A percentile compares a stretch with the other conserved stretches of the same genome.
These are phyloP conservation scores for Drosophila jambulina DNA, from an alignment of 1,140 invertebrate species.

Conservation along the genomic window DNA sequence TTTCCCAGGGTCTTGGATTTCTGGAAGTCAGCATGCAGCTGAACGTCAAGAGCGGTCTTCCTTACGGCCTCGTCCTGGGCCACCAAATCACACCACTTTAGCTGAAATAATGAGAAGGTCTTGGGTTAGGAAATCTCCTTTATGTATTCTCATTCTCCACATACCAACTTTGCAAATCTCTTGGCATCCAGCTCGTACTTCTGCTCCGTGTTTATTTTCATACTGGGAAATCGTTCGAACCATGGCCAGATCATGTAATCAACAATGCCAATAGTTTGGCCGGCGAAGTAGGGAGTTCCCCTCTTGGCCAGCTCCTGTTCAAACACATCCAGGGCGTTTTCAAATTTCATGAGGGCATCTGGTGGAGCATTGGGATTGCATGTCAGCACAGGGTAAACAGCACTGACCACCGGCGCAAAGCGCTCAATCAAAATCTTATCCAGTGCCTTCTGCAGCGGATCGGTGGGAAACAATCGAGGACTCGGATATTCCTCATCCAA, in stretches of 20 bases:
- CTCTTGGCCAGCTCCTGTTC: constrained; percentile 88
- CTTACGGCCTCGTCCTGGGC: constrained; percentile 90
- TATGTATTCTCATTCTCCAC: too few relatives aligned
- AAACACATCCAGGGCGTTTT: constrained; percentile 87
- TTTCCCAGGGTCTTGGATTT: constrained; percentile 87
- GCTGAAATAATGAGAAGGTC: neutral
- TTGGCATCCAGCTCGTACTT: constrained; percentile 69
- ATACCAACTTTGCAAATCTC: constrained; percentile 70
- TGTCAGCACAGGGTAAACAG: constrained; percentile 70
- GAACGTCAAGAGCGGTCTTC: constrained; percentile 88
- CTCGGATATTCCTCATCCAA: constrained; percentile 92
- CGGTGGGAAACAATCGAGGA: constrained; percentile 88
- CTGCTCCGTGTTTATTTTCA: constrained; percentile 54
- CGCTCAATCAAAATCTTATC: constrained; percentile 92
- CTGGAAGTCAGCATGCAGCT: constrained; percentile 90
- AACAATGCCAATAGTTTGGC: constrained; percentile 90
- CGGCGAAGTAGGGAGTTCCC: constrained; percentile 89
- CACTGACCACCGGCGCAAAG: constrained; percentile 83
- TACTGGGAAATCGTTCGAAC: constrained; percentile 88
- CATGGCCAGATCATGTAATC: constrained; percentile 97
- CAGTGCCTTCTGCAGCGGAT: constrained; percentile 91
- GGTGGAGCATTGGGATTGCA: constrained; percentile 54
- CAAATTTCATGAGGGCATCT: constrained; percentile 68
- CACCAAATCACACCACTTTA: constrained; percentile 89
- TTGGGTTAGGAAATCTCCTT: neutral